These are phyloP conservation scores for Oreochromis aureus DNA, from an alignment of 2,113 vertebrate species.

Conservation along the genomic window DNA sequence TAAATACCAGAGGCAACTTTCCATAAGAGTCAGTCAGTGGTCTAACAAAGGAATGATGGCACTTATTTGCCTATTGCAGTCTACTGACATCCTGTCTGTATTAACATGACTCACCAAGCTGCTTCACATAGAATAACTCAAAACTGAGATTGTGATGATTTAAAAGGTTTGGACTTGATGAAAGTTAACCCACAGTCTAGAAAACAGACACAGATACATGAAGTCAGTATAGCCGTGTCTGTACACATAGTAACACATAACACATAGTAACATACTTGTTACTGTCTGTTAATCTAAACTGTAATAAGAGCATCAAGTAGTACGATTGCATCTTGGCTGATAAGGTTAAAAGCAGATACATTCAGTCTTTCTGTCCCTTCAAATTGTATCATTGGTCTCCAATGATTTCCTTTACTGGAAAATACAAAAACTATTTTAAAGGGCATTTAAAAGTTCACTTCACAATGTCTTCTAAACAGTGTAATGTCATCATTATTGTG, in stretches of 20 bases:
- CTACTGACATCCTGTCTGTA: neutral
- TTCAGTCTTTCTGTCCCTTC: neutral
- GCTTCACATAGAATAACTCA: neutral
- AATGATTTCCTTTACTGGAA: neutral
- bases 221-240: neutral
- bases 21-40: neutral
- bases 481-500: neutral
- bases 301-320: neutral
- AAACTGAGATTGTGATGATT: neutral
- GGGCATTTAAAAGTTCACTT: neutral
- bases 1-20: neutral
- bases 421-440: neutral
- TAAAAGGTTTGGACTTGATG: neutral
- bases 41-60: neutral
- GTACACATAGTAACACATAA: neutral
- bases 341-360: neutral
- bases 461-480: neutral
- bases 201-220: neutral
- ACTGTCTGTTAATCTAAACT: neutral
- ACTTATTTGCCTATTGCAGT: neutral
- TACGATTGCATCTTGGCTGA: neutral
- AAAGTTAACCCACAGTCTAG: neutral
- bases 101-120: neutral
- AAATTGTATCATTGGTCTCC: neutral
- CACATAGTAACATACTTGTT: neutral